Conservation (phyloP, 2,113 vertebrate genomes). For the Cheirogaleus medius region DNA sequence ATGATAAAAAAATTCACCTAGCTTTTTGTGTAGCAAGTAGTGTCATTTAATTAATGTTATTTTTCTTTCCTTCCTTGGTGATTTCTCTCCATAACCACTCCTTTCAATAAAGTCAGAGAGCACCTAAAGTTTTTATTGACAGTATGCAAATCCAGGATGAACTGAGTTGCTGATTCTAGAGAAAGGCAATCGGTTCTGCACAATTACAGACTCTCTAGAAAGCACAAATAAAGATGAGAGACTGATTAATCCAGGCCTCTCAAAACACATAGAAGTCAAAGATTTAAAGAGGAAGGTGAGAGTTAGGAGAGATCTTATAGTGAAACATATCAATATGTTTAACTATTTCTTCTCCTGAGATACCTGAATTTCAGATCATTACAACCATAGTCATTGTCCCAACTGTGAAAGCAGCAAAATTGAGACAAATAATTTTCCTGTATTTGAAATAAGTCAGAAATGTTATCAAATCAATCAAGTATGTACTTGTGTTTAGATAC, state of each 20-base stretch:
- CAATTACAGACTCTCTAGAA: background rate
- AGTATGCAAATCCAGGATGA: background rate
- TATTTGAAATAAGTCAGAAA: background rate
- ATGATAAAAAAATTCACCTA: background rate
- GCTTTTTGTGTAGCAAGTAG: background rate
- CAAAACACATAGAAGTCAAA: background rate
- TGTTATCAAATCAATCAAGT: background rate
- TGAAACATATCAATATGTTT: background rate
- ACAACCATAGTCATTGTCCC: background rate
- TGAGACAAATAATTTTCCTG: background rate
- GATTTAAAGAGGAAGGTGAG: background rate
- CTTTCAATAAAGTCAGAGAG: background rate
- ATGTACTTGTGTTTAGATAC: background rate
- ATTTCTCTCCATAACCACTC: background rate
- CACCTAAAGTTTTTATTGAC: background rate
- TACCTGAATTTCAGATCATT: background rate
- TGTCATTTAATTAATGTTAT: background rate
- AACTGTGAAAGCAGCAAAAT: background rate
- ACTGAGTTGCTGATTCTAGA: background rate
- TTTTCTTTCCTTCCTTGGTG: background rate
- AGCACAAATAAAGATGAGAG: background rate
- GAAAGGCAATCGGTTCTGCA: background rate
- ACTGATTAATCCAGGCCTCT: background rate
- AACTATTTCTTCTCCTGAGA: background rate
- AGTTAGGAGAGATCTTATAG: background rate